Conservation (phyloP, 2,113 vertebrate species). For the Python bivittatus region DNA sequence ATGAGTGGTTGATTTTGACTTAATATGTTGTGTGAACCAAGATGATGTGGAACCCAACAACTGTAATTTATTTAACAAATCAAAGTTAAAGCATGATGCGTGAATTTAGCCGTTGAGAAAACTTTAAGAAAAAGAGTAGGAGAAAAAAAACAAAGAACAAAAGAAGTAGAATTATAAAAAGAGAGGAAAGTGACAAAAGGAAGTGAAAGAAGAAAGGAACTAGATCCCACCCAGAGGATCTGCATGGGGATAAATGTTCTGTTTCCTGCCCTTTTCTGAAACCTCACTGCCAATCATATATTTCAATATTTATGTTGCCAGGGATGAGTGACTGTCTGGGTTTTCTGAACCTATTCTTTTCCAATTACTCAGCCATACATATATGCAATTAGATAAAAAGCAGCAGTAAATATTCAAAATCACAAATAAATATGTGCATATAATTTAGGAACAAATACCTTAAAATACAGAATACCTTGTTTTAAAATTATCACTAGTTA, state of each 20-base stretch:
- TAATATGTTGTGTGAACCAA: neutral
- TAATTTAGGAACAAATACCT: neutral
- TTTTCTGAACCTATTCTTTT: neutral
- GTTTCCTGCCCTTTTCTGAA: neutral
- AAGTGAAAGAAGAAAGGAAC: neutral
- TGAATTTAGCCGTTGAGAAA: neutral
- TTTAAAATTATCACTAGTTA: neutral
- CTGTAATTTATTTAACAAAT: neutral
- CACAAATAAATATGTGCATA: neutral
- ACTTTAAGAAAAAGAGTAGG: neutral
- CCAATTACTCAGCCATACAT: neutral
- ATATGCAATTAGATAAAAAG: neutral
- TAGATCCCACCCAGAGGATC: neutral
- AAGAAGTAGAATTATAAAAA: neutral
- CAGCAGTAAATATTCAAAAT: neutral
- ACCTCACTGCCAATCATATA: neutral
- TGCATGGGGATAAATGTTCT: neutral
- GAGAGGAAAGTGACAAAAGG: too few species aligned
- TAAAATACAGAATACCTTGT: neutral
- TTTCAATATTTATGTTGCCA: constrained; percentile 6
- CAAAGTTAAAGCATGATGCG: neutral
- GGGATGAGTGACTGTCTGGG: neutral
- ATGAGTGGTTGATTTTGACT: neutral
- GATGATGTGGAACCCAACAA: neutral
- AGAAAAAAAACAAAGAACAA: neutral